Conservation (phyloP, 2,113 vertebrate species). For the Xenus cinereus region DNA sequence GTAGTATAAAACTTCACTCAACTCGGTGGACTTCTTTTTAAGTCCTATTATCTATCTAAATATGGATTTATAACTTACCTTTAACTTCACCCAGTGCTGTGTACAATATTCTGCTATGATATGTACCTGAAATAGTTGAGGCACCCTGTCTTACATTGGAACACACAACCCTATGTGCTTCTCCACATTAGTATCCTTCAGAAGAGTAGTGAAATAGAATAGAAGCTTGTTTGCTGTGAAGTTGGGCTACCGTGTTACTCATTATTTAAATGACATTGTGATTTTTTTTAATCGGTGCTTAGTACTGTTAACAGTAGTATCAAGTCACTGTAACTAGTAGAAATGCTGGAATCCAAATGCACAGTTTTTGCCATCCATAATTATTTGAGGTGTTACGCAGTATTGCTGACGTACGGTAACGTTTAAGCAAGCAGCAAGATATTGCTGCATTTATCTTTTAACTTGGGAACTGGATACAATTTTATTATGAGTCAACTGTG, state of each 20-base stretch:
- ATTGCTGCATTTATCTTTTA: fast-evolving
- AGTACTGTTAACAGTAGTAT: background rate
- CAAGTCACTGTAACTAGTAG: background rate
- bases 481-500: background rate
- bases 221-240: background rate
- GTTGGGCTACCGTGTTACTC: background rate
- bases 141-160: background rate
- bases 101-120: fast-evolving
- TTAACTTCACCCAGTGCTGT: background rate
- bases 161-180: fast-evolving
- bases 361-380: background rate
- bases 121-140: background rate
- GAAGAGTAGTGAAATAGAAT: background rate
- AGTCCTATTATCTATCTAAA: background rate
- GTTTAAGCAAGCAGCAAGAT: background rate
- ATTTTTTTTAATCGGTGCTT: background rate
- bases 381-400: background rate
- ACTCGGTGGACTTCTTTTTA: background rate
- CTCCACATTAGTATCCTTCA: fast-evolving
- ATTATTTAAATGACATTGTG: background rate
- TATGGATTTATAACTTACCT: background rate
- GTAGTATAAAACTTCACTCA: background rate
- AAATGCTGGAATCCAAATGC: background rate
- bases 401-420: background rate
- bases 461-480: background rate